Conservation (phyloP, 2,113 vertebrate genomes). For the Cyanoderma ruficeps region DNA sequence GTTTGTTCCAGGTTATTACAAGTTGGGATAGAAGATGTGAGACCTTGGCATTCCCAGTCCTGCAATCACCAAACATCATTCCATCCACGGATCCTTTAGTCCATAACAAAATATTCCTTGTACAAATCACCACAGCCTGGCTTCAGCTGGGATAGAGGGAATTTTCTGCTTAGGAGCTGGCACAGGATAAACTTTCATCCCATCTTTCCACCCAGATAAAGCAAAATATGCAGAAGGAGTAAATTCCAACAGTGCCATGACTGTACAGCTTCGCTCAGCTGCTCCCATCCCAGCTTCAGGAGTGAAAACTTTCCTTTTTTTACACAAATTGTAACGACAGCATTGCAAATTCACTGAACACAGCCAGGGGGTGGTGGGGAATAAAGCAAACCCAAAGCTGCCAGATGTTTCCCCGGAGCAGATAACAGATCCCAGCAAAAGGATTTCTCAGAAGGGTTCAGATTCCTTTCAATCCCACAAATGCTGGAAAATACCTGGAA, state of each 20-base stretch:
- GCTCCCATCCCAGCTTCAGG: not conserved
- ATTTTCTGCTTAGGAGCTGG: not conserved
- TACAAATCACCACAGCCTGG: not conserved
- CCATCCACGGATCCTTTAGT: accelerated
- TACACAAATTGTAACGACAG: accelerated
- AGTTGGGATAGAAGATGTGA: not conserved
- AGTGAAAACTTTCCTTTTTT: not conserved
- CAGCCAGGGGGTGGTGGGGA: not conserved
- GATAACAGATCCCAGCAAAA: not conserved
- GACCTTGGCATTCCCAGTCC: not conserved
- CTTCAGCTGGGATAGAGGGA: not conserved
- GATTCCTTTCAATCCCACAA: not conserved
- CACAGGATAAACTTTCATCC: not conserved
- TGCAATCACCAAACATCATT: not conserved
- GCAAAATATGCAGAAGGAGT: not conserved
- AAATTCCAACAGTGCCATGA: accelerated
- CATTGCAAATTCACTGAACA: accelerated
- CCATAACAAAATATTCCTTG: too few species aligned
- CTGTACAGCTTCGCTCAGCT: not conserved
- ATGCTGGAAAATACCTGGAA: not conserved
- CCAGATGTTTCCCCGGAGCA: not conserved
- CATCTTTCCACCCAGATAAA: not conserved
- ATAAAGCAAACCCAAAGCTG: not conserved
- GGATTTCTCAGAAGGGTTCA: not conserved
- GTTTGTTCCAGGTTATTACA: not conserved